Percentiles rank a stretch among this genome's conserved stretches.
phyloP scores from a whole-genome alignment of 92 coral and sea anemone genomes.

The Parazoanthus atlanticus region DNA sequence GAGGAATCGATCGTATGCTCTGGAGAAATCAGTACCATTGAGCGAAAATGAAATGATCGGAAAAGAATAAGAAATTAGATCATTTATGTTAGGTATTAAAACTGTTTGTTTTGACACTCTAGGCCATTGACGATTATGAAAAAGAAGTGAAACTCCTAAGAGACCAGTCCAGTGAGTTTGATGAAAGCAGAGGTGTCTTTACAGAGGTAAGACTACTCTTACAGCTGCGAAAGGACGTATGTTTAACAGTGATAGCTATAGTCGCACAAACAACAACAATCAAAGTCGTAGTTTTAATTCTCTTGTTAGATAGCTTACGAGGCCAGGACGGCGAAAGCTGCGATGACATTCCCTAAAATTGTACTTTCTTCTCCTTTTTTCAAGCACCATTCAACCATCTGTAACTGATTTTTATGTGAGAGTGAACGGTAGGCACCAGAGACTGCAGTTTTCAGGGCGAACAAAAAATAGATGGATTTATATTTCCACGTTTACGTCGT shows the following conservation, averaged over 20 bases:
- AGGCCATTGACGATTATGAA: slow-evolving; percentile 35
- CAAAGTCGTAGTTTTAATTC: too few relatives aligned
- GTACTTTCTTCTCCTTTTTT: too few relatives aligned
- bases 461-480: too few relatives aligned
- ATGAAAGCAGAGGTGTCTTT: slow-evolving; percentile 26
- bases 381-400: too few relatives aligned
- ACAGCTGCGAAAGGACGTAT: neutral
- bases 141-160: slow-evolving; percentile 14
- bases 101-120: neutral
- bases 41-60: neutral
- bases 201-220: neutral
- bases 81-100: neutral
- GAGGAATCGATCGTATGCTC: too few relatives aligned
- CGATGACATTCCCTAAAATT: too few relatives aligned
- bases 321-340: too few relatives aligned
- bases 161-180: slow-evolving; percentile 30
- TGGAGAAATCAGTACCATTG: neutral
- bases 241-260: neutral
- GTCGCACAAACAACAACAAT: neutral
- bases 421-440: too few relatives aligned
- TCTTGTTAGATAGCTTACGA: too few relatives aligned
- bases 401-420: too few relatives aligned
- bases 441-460: too few relatives aligned
- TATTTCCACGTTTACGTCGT: too few relatives aligned
- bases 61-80: neutral